Percentiles rank a stretch among this genome's conserved stretches.
phyloP scores from a whole-genome alignment of 2,113 vertebrate species.

The western clawed frog (Xenopus tropicalis) region UCB_Xtro_10.0 CM004444.2:28763501-28764000 shows the following conservation, averaged over 20 bases:
- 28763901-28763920: too few species aligned
- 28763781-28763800: constrained; percentile 94
- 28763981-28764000: too few species aligned
- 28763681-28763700: neutral
- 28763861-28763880: constrained; percentile 70
- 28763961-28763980: too few species aligned
- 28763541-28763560: too few species aligned
- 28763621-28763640: too few species aligned
- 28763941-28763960: too few species aligned
- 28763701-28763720: neutral
- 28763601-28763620: too few species aligned
- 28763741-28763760: constrained; percentile 90
- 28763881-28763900: neutral
- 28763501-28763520: too few species aligned
- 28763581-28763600: too few species aligned
- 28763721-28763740: constrained; percentile 77
- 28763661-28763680: neutral
- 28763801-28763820: constrained; percentile 82
- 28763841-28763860: constrained; percentile 94
- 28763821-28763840: constrained; percentile 89
- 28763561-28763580: too few species aligned
- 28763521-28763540: too few species aligned
- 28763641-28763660: neutral
- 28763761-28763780: constrained; percentile 88
- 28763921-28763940: too few species aligned